Evolutionary conservation across 2,797 vertebrate genomes (phyloP), one percentile per base, ranked within the genome.

Genomic region (Lemur catta): DNA sequence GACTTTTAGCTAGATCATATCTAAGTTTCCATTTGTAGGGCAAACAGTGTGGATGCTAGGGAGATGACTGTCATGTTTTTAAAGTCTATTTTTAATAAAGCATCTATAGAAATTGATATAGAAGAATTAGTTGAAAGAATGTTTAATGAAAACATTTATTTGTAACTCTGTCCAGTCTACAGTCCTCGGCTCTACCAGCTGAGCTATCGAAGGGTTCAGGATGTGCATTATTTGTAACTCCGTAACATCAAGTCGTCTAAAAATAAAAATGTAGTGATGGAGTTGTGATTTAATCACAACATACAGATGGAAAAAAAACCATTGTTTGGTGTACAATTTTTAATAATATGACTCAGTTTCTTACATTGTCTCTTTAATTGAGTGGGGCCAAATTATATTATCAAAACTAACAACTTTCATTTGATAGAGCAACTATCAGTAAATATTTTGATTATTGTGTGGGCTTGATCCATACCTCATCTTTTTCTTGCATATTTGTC

Each of bases 191-290:
- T 96, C 91, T 98, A 98, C 98, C 99, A 98, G 97, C 98, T 98
- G 97, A 98, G 98, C 96, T 97, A 99, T 99, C 98, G 98, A 99
- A 99, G 98, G 98, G 22, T 0, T 46, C 43, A 46, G 2, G 9
- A 11, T 46, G 43, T 11, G 10, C 43, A 11, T 79, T 84, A 52
- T 48, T 41, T 65, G 2, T 85, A 30, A 48, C 20, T 84, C 15
- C 14, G 7, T 55, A 59, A 48, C 43, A 69, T 41, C 38, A 84
- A 89, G 2, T 65, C 61, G 12, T 84, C 48, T 67, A 13, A 72
- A 95, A 92, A 26, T 81, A 41, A 67, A 82, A 80, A 63, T 15
- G 2, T 33, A 43, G 2, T 24, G 14, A 52, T 24, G 65, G 7
- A 75, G 8, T 55, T 72, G 35, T 43, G 20, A 84, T 41, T 67